Conservation (phyloP, 2,113 vertebrate genomes). For the Chroicocephalus ridibundus region DNA sequence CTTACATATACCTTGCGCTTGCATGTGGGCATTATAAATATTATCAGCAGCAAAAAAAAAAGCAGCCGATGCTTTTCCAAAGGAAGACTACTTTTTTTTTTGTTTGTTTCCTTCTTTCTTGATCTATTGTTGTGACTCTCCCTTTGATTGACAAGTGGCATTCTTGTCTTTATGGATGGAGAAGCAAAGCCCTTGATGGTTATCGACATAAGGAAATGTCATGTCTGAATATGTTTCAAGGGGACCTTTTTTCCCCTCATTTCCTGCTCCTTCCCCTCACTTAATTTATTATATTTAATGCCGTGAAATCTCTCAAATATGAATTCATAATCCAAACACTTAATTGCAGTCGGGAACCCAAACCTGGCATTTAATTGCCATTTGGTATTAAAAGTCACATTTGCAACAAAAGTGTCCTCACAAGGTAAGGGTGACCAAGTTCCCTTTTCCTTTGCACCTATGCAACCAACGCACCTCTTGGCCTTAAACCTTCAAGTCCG, state of each 20-base stretch:
- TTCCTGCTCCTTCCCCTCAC: conserved; percentile 48
- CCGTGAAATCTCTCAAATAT: conserved; percentile 58
- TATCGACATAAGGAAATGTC: conserved; percentile 94
- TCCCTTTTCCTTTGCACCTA: not conserved
- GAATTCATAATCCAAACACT: conserved; percentile 57
- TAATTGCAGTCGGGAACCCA: conserved; percentile 66
- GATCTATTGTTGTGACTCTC: conserved; percentile 52
- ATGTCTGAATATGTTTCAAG: conserved; percentile 77
- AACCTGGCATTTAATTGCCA: conserved; percentile 68
- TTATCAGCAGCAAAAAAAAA: conserved; percentile 30
- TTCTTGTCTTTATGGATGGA: conserved; percentile 86
- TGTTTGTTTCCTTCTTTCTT: conserved; percentile 47
- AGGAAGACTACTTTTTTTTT: not conserved
- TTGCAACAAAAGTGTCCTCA: conserved; percentile 61
- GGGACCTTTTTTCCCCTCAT: conserved; percentile 44
- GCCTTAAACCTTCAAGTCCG: not conserved
- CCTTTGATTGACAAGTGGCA: conserved; percentile 91
- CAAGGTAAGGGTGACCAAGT: not conserved
- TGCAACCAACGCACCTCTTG: not conserved
- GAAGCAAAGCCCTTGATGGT: conserved; percentile 86
- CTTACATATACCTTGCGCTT: conserved; percentile 27
- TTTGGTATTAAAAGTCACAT: conserved; percentile 71
- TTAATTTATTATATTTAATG: conserved; percentile 71
- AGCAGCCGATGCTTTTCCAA: not conserved
- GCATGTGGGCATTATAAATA: not conserved